Conservation (phyloP, 2,888 invertebrate species). For the Myopa testacea region DNA sequence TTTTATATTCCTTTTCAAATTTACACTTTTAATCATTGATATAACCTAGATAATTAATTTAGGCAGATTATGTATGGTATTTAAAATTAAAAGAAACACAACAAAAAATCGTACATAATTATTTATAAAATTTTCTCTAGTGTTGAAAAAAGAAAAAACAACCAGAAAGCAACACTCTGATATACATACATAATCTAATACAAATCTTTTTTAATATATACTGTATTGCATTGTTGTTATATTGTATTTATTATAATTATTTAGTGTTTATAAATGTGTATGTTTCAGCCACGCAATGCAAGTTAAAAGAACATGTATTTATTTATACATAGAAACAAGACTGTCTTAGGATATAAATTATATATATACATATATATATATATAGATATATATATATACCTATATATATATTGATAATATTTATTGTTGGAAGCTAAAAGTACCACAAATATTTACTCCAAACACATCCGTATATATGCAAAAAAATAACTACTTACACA, state of each 20-base stretch:
- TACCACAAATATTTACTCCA: slow-evolving; percentile 28
- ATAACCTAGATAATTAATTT: neutral
- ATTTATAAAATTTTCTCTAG: neutral
- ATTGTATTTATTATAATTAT: neutral
- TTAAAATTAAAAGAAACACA: neutral
- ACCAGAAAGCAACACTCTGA: neutral
- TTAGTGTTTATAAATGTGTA: neutral
- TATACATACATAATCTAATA: neutral
- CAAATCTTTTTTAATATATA: neutral
- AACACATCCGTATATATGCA: slow-evolving; percentile 4
- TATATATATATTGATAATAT: slow-evolving; percentile 17
- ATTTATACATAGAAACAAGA: slow-evolving; percentile 52
- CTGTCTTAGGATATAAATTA: slow-evolving; percentile 51
- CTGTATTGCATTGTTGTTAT: too few relatives aligned
- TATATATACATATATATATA: neutral
- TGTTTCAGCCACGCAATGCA: slow-evolving; percentile 17
- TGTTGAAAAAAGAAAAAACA: neutral
- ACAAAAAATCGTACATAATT: too few relatives aligned
- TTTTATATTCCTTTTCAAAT: too few relatives aligned
- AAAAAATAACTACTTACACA: slow-evolving; percentile 2
- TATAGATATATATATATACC: neutral
- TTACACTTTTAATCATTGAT: too few relatives aligned
- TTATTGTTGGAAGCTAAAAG: slow-evolving; percentile 34
- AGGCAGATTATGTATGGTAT: neutral
- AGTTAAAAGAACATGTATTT: slow-evolving; percentile 39